Conservation (phyloP, 2,113 vertebrate species). For the Burhinus bistriatus region DNA sequence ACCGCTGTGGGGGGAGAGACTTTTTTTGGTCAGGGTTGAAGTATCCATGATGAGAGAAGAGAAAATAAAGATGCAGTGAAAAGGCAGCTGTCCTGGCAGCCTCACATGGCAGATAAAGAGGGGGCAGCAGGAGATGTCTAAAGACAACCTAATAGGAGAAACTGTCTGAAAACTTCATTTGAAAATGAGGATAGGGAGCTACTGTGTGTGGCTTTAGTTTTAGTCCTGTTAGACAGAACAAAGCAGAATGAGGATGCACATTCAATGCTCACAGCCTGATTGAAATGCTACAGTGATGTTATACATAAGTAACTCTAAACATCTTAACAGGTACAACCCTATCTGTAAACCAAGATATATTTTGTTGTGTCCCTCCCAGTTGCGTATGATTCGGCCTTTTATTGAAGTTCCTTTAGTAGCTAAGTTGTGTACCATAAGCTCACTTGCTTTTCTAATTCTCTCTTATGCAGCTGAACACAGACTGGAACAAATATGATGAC, state of each 20-base stretch:
- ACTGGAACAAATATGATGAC: slow-evolving; percentile 98
- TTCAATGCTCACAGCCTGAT: rapidly evolving
- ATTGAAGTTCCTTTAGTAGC: background rate
- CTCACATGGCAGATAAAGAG: background rate
- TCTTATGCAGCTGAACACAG: slow-evolving; percentile 78
- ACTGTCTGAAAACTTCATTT: background rate
- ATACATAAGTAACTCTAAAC: rapidly evolving
- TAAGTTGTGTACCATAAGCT: background rate
- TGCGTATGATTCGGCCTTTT: background rate
- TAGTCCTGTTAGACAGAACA: background rate
- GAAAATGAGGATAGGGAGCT: background rate
- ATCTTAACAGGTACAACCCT: rapidly evolving
- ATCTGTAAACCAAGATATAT: rapidly evolving
- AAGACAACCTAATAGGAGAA: background rate
- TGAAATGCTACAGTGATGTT: rapidly evolving
- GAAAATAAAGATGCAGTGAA: background rate
- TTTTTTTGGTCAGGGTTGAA: background rate
- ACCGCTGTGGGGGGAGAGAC: background rate
- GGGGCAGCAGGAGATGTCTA: background rate
- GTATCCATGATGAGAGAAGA: background rate
- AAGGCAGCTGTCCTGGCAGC: background rate
- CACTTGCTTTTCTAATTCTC: background rate
- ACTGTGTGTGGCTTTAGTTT: background rate
- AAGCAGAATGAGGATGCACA: background rate
- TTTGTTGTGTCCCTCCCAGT: rapidly evolving